Evolutionary conservation across 2,888 invertebrate genomes (phyloP).

Genomic region (Brachypalpus laphriformis): DNA sequence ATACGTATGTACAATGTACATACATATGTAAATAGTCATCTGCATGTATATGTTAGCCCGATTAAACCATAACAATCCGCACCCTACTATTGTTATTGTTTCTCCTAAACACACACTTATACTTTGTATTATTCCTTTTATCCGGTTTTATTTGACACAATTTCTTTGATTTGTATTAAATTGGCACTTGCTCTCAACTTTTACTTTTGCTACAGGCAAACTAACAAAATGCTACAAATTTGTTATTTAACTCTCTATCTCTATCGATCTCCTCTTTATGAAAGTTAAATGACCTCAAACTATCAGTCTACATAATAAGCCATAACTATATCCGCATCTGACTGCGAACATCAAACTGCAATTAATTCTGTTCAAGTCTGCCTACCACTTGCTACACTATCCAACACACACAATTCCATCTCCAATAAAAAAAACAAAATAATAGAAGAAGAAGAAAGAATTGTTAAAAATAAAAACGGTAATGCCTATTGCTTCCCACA

Average conservation of each 20-base stretch:
- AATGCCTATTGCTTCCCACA: conserved; percentile 32
- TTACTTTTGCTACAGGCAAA: conserved; percentile 27
- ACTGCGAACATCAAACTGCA: conserved; percentile 49
- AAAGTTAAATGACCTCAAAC: conserved; percentile 62
- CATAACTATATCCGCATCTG: conserved; percentile 55
- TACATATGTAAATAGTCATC: not conserved
- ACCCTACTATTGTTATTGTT: not conserved
- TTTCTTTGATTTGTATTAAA: conserved; percentile 2
- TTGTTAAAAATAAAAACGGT: conserved; percentile 33
- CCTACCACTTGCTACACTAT: not conserved
- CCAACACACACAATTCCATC: conserved; percentile 21
- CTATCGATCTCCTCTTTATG: conserved; percentile 40
- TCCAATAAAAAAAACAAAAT: conserved; percentile 1
- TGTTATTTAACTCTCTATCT: conserved; percentile 52
- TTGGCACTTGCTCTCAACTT: conserved; percentile 9
- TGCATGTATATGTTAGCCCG: not conserved
- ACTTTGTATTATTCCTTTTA: conserved; percentile 2
- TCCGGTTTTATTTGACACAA: conserved; percentile 44
- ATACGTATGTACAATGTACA: too few species aligned
- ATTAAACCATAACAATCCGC: not conserved
- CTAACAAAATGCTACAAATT: conserved; percentile 16
- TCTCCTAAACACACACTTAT: not conserved
- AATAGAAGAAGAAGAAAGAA: too few species aligned
- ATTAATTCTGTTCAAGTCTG: conserved; percentile 61
- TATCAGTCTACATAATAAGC: conserved; percentile 41